Percentiles rank a stretch among this genome's conserved stretches.
Evolutionary conservation across 2,113 vertebrate species (phyloP).

Genomic region (Ailurus styani): DNA sequence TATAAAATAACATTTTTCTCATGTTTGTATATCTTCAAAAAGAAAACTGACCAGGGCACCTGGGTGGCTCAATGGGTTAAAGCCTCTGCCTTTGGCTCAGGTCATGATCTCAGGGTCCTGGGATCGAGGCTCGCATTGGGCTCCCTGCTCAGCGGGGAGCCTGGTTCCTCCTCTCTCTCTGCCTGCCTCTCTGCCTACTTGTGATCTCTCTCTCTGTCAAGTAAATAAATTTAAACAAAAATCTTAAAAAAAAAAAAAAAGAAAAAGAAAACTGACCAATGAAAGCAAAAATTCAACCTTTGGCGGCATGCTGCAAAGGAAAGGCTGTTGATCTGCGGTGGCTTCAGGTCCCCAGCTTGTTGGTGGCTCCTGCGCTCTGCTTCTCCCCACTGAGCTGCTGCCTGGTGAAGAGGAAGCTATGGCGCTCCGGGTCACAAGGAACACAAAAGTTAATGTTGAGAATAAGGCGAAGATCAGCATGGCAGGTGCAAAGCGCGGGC

Average conservation of each 20-base stretch:
- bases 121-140: too few relatives aligned
- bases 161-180: too few relatives aligned
- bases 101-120: too few relatives aligned
- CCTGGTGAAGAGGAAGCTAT: conserved; percentile 46
- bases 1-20: not conserved
- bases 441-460: conserved; percentile 81
- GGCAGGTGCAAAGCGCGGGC: conserved; percentile 70
- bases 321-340: conserved; percentile 27
- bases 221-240: too few relatives aligned
- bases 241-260: not conserved
- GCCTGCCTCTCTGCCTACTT: too few relatives aligned
- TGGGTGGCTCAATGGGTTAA: too few relatives aligned
- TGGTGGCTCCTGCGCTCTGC: not conserved
- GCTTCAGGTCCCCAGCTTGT: rapidly evolving
- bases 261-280: not conserved
- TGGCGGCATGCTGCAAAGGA: conserved; percentile 52
- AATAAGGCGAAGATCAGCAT: conserved; percentile 77
- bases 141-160: too few relatives aligned
- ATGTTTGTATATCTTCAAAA: not conserved
- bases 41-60: not conserved
- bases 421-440: conserved; percentile 76
- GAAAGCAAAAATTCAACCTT: not conserved
- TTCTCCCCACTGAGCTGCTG: not conserved
- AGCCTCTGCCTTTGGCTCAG: too few relatives aligned
- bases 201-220: too few relatives aligned